These are phyloP conservation scores for Drosophila fungiperda DNA, from an alignment of 2,888 invertebrate genomes.

Conservation along the genomic window DNA sequence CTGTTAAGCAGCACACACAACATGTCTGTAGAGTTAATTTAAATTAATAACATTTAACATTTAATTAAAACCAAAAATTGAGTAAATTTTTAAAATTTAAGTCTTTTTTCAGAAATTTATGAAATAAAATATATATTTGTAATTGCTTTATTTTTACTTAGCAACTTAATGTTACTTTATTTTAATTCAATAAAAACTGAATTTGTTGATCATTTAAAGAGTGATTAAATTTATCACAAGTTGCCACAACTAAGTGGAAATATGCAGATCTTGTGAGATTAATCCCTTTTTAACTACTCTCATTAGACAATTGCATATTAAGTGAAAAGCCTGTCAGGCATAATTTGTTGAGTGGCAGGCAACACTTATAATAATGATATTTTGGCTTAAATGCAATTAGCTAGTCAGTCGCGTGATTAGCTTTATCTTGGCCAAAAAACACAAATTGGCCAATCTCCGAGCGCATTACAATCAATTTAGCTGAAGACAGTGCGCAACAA, in stretches of 20 bases:
- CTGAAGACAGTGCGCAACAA: constrained; percentile 16
- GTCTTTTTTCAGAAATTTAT: not conserved
- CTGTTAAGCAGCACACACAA: not conserved
- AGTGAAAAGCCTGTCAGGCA: not conserved
- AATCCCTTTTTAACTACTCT: not conserved
- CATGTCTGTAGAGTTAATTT: not conserved
- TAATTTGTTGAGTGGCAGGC: not conserved
- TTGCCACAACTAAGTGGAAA: not conserved
- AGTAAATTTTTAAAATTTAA: too few species aligned
- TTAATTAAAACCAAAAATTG: not conserved
- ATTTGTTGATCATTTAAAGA: not conserved
- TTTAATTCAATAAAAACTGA: not conserved
- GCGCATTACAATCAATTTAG: constrained; percentile 24
- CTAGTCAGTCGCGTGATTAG: constrained; percentile 23
- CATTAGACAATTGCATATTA: not conserved
- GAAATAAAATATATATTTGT: not conserved
- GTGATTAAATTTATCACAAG: not conserved
- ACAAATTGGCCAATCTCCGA: constrained; percentile 49
- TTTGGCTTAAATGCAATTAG: constrained; percentile 40
- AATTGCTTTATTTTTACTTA: too few species aligned
- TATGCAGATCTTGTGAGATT: not conserved
- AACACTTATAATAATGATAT: constrained; percentile 5
- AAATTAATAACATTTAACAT: not conserved
- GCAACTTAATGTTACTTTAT: not conserved
- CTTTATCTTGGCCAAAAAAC: constrained; percentile 21